These are phyloP conservation scores for Harlomillsia oculata DNA, from an alignment of 1,140 invertebrate species.

Conservation along the genomic window DNA sequence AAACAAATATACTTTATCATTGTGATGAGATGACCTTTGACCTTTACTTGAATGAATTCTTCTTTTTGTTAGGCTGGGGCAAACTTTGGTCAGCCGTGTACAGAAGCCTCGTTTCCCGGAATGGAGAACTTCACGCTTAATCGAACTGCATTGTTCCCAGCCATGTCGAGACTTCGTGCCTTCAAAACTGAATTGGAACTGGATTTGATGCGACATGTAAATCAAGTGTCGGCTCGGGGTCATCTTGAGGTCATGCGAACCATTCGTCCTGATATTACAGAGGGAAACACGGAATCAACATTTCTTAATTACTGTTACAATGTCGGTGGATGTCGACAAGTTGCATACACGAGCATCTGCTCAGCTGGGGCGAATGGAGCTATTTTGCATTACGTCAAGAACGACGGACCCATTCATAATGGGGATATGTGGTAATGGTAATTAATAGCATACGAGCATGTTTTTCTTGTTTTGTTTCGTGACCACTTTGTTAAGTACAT, in stretches of 20 bases:
- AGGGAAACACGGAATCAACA: constrained; percentile 85
- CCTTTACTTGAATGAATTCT: background rate
- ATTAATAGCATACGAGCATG: constrained; percentile 1
- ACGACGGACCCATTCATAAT: constrained; percentile 64
- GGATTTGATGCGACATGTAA: constrained; percentile 80
- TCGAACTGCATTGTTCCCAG: background rate
- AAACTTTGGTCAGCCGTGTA: constrained; percentile 58
- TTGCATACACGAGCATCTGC: constrained; percentile 91
- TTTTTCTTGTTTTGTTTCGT: constrained; percentile 2
- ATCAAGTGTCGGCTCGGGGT: constrained; percentile 80
- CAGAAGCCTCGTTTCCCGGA: constrained; percentile 70
- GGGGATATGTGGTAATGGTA: constrained; percentile 73
- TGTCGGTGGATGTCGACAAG: constrained; percentile 67
- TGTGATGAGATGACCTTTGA: constrained; percentile 34
- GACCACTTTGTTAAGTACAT: background rate
- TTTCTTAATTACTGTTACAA: constrained; percentile 78
- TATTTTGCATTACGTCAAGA: constrained; percentile 91
- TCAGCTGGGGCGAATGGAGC: constrained; percentile 79
- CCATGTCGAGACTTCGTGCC: constrained; percentile 50
- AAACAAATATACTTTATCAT: too few relatives aligned
- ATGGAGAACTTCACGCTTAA: constrained; percentile 46
- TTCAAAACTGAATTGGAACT: constrained; percentile 80
- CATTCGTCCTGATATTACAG: constrained; percentile 64
- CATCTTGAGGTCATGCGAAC: constrained; percentile 72
- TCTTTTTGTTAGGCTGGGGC: constrained; percentile 53